Evolutionary conservation across 2,797 vertebrate genomes (phyloP), one percentile per base, ranked within the genome.

Genomic region (Meriones psammophilus): DNA sequence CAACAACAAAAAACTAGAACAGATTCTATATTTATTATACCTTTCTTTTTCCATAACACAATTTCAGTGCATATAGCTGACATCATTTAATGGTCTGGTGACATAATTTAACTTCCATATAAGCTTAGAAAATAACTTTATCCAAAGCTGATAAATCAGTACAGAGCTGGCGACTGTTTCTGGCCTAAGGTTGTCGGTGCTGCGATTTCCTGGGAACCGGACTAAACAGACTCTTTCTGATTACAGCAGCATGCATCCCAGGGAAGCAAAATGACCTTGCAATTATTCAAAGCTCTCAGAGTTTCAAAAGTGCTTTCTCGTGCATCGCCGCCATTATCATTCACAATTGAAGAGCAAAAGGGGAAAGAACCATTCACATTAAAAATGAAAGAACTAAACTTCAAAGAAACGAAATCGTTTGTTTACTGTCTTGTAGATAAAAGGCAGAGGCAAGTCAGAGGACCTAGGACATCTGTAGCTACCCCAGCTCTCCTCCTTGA

Each of bases 321-420:
- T 54, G 33, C 39, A 88, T 85, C 46, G 33, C 36, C 68, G 92
- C 62, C 77, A 60, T 86, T 73, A 79, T 62, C 64, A 28, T 88
- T 94, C 46, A 69, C 76, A 92, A 92, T 17, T 58, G 39, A 78
- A 94, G 92, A 88, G 39, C 85, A 93, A 9, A 84, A 87, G 93
- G 80, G 26, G 74, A 92, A 50, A 96, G 20, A 91, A 81, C n/a
- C 81, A 71, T 79, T 73, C 60, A 88, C 33, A 60, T 94, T 94
- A 88, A 91, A 94, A 95, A 95, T 94, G 78, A 93, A 88, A 94
- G 83, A 92, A 90, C 20, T 89, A 36, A 86, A 90, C 58, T 87
- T 96, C 85, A 77, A 89, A 74, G 89, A 86, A 89, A 20, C 58
- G 73, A 83, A 92, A 58, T 83, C 60, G 88, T 73, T 96, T 92